Evolutionary conservation across 1,140 invertebrate species (phyloP).

Genomic region (Calliphora vicina): DNA sequence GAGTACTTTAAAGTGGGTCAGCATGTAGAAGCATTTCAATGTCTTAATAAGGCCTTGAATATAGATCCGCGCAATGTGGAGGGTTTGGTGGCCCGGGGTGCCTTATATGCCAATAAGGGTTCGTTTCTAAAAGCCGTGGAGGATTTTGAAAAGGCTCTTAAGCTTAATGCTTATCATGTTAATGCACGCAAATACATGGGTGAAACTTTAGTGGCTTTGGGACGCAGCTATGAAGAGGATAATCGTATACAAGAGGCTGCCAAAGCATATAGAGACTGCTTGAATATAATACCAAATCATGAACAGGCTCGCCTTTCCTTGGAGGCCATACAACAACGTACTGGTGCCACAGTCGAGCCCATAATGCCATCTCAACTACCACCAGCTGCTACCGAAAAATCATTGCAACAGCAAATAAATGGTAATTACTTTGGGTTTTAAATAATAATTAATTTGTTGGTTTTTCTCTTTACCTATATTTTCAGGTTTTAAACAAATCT

Average conservation of each 20-base stretch:
- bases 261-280: constrained; percentile 83
- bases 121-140: constrained; percentile 92
- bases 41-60: constrained; percentile 90
- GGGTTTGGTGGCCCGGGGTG: constrained; percentile 91
- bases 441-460: background rate
- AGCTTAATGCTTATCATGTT: constrained; percentile 87
- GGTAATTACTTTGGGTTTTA: background rate
- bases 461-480: too few relatives aligned
- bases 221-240: constrained; percentile 83
- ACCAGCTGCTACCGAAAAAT: background rate
- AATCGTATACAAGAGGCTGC: constrained; percentile 85
- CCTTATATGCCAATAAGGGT: constrained; percentile 92
- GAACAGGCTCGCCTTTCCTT: constrained; percentile 84
- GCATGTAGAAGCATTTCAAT: constrained; percentile 92
- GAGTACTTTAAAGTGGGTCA: constrained; percentile 91
- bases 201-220: constrained; percentile 87
- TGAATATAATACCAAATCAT: constrained; percentile 81
- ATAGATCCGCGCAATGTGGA: constrained; percentile 94
- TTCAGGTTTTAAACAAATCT: background rate
- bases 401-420: background rate
- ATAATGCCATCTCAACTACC: background rate
- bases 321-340: constrained; percentile 63
- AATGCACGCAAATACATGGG: constrained; percentile 95
- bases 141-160: constrained; percentile 91
- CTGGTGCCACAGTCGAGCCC: constrained; percentile 14